Conservation (phyloP, 2,797 vertebrate species). For the Thamnophis elegans region DNA sequence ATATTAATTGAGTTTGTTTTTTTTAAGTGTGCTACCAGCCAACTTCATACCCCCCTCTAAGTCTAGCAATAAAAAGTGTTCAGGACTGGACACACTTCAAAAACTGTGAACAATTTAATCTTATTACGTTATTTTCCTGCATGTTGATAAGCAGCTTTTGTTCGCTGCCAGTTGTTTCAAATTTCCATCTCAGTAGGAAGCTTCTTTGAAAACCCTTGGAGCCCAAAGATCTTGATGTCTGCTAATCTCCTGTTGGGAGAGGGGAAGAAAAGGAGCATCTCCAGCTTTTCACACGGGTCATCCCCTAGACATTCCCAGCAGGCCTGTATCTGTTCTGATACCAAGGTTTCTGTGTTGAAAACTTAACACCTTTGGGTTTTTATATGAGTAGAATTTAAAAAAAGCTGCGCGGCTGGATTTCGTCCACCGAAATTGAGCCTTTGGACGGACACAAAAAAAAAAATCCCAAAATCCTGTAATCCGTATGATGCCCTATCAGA, state of each 20-base stretch:
- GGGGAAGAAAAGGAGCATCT: background rate
- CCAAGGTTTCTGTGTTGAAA: background rate
- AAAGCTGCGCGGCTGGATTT: background rate
- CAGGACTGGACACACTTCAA: background rate
- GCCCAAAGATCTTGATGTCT: background rate
- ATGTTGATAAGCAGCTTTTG: background rate
- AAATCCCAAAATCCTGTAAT: background rate
- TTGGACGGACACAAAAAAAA: background rate
- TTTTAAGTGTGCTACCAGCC: background rate
- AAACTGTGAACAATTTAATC: conserved; percentile 4
- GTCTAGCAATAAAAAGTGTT: background rate
- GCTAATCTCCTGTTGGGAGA: background rate
- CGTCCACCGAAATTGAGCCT: background rate
- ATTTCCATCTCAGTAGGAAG: background rate
- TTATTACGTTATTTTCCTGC: background rate
- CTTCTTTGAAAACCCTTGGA: background rate
- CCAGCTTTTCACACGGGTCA: background rate
- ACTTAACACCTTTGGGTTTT: background rate
- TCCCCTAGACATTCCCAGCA: background rate
- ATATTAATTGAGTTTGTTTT: background rate
- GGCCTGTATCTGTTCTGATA: background rate
- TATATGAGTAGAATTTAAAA: background rate
- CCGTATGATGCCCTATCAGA: background rate
- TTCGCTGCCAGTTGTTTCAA: background rate
- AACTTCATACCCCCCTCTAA: background rate